Evolutionary conservation across 2,113 vertebrate genomes (phyloP).

Genomic region (Chunga burmeisteri): DNA sequence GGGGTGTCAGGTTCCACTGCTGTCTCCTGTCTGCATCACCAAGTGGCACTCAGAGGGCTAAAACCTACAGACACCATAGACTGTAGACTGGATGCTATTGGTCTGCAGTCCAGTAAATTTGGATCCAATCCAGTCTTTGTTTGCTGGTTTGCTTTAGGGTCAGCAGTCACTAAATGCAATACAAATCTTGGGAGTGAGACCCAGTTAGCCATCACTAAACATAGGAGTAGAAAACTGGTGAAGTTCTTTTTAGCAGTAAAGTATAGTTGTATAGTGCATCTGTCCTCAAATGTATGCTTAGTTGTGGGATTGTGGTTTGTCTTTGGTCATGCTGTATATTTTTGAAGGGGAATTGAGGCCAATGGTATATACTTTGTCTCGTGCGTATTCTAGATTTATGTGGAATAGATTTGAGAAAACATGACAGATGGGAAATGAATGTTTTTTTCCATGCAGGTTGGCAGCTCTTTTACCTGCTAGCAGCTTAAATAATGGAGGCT

Average conservation of each 20-base stretch:
- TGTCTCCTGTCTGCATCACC: not conserved
- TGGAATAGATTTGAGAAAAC: conserved; percentile 41
- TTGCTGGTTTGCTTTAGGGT: not conserved
- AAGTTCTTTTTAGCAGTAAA: not conserved
- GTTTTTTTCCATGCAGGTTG: not conserved
- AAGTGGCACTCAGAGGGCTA: not conserved
- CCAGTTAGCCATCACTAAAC: not conserved
- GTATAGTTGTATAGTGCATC: not conserved
- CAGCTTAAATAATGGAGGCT: not conserved
- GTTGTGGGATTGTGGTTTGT: conserved; percentile 41
- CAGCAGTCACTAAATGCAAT: not conserved
- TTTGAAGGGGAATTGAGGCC: conserved; percentile 40
- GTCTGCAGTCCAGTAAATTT: not conserved
- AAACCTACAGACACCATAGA: not conserved
- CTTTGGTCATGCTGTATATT: conserved; percentile 37
- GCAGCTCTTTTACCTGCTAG: conserved; percentile 23
- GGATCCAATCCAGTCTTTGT: not conserved
- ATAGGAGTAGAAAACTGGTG: not conserved
- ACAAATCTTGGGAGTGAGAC: not conserved
- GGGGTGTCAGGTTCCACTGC: not conserved
- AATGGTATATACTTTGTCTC: not conserved
- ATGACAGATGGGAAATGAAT: conserved; percentile 24
- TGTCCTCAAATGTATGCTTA: not conserved
- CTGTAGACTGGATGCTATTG: not conserved
- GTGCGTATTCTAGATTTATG: not conserved